Conservation (phyloP, 2,888 invertebrate species). For the Alloscopus bannaensis region DNA sequence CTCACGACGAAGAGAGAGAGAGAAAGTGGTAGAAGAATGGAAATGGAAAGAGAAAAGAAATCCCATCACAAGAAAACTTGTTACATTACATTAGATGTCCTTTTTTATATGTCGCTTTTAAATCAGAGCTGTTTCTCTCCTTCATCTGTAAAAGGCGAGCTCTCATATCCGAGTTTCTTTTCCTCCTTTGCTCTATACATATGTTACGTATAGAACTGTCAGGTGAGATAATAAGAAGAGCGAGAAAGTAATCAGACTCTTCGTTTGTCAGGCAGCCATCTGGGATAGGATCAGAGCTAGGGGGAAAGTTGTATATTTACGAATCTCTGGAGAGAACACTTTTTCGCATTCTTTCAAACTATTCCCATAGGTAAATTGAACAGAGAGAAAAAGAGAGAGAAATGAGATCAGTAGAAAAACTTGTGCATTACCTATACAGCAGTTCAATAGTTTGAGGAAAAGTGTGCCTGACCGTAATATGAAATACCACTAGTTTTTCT, state of each 20-base stretch:
- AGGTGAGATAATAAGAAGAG: conserved; percentile 63
- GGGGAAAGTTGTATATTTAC: conserved; percentile 61
- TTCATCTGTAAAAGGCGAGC: conserved; percentile 6
- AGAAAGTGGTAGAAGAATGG: not conserved
- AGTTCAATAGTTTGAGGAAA: no score
- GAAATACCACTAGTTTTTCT: no score
- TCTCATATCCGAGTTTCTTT: conserved; percentile 6
- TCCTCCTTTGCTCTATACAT: conserved; percentile 15
- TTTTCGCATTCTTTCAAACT: conserved; percentile 50
- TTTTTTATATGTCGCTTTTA: conserved; percentile 57
- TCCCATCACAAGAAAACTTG: conserved; percentile 61
- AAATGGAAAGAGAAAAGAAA: conserved; percentile 41
- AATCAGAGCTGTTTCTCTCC: conserved; percentile 39
- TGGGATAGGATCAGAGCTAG: conserved; percentile 55
- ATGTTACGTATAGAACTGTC: conserved; percentile 46
- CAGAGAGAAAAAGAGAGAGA: conserved; percentile 21
- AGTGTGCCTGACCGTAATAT: no score
- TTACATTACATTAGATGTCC: conserved; percentile 53
- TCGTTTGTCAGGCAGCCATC: conserved; percentile 57
- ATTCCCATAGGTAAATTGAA: conserved; percentile 55
- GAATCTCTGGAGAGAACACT: conserved; percentile 57
- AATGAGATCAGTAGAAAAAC: no score
- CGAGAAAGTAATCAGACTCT: conserved; percentile 59
- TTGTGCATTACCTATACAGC: no score
- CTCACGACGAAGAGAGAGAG: conserved; percentile 1